Conservation (phyloP, 2,888 invertebrate species). For the Cryptosula pallasiana region DNA sequence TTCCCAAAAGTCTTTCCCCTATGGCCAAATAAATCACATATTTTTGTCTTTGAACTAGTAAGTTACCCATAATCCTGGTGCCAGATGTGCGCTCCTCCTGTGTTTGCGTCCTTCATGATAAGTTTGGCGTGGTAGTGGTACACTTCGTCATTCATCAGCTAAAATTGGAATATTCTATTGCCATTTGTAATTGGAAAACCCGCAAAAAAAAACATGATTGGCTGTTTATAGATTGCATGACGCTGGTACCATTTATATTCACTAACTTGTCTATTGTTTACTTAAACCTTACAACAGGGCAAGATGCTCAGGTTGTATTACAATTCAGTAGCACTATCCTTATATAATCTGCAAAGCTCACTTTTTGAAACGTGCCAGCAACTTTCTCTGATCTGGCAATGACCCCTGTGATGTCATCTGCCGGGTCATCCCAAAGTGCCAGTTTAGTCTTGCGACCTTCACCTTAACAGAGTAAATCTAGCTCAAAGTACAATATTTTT, state of each 20-base stretch:
- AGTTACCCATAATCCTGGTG: slow-evolving; percentile 31
- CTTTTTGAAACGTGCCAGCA: slow-evolving; percentile 42
- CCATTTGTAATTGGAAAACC: too few species aligned
- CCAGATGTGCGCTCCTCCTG: slow-evolving; percentile 29
- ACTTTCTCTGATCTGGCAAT: slow-evolving; percentile 43
- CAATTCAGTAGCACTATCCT: neutral
- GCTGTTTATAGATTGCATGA: too few species aligned
- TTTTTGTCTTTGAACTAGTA: neutral
- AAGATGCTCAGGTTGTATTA: neutral
- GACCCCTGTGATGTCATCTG: slow-evolving; percentile 44
- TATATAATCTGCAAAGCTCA: slow-evolving; percentile 26
- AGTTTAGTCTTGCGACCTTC: slow-evolving; percentile 31
- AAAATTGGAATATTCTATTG: too few species aligned
- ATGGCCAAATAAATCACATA: too few species aligned
- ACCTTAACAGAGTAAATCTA: slow-evolving; percentile 28
- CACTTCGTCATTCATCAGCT: slow-evolving; percentile 29
- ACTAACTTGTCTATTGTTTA: too few species aligned
- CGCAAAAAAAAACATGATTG: too few species aligned
- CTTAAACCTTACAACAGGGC: too few species aligned
- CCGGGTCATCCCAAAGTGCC: slow-evolving; percentile 44
- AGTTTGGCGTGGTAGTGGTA: slow-evolving; percentile 31
- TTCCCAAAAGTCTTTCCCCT: too few species aligned
- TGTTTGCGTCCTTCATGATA: slow-evolving; percentile 29
- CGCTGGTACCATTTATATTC: too few species aligned
- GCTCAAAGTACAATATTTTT: too few species aligned